Percentiles rank a stretch among this genome's conserved stretches.
These are phyloP conservation scores for Psephotus haematonotus DNA, from an alignment of 2,113 vertebrate species.

Conservation along the genomic window DNA sequence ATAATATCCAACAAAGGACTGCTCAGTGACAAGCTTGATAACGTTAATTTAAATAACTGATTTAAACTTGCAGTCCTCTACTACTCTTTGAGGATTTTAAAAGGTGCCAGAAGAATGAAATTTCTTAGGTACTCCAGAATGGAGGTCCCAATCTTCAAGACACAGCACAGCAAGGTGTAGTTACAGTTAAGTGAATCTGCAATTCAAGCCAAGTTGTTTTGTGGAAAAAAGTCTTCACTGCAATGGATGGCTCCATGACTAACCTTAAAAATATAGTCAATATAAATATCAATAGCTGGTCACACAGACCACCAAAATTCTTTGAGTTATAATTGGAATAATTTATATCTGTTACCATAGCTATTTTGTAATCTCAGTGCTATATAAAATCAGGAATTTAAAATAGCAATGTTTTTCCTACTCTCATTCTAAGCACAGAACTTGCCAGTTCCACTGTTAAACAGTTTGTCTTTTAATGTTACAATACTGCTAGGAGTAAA, in stretches of 20 bases:
- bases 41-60: background rate
- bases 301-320: background rate
- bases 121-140: background rate
- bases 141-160: background rate
- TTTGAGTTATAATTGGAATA: background rate
- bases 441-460: background rate
- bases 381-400: background rate
- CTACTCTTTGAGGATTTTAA: background rate
- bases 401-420: background rate
- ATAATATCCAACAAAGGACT: background rate
- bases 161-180: background rate
- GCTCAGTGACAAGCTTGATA: background rate
- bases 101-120: background rate
- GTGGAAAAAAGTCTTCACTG: background rate
- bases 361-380: no score
- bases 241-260: background rate
- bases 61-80: background rate
- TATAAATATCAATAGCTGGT: background rate
- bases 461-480: background rate
- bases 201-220: background rate
- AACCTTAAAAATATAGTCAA: background rate
- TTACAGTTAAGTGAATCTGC: background rate
- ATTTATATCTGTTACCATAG: no score
- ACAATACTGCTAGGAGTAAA: background rate
- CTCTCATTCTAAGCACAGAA: background rate